These are phyloP conservation scores for Drosophila paranaensis DNA, from an alignment of 2,888 invertebrate genomes.

Conservation along the genomic window DNA sequence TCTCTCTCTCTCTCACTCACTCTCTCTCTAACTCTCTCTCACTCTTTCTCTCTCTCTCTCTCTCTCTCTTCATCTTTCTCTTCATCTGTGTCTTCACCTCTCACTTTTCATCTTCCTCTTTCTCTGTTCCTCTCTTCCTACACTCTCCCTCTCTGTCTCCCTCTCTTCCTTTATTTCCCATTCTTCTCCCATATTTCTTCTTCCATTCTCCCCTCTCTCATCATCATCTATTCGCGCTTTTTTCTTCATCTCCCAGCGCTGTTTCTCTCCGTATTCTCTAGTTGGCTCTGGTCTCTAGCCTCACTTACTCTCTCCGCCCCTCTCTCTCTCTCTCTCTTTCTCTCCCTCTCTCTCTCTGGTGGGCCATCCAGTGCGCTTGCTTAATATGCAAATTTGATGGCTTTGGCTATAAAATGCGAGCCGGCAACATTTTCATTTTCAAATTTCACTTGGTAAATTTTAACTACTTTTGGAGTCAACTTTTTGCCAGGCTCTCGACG, in stretches of 20 bases:
- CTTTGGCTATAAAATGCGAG: slow-evolving; percentile 61
- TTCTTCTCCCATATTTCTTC: too few species aligned
- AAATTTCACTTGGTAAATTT: slow-evolving; percentile 76
- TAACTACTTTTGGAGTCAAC: slow-evolving; percentile 70
- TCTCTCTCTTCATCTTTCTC: too few species aligned
- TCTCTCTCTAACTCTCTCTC: too few species aligned
- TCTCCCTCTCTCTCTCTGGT: slow-evolving; percentile 16
- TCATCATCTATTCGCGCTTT: neutral
- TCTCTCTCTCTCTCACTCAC: too few species aligned
- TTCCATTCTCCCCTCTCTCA: neutral
- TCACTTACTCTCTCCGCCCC: neutral
- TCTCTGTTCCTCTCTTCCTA: too few species aligned
- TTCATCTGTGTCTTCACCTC: too few species aligned
- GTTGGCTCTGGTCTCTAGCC: neutral
- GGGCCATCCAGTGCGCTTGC: slow-evolving; percentile 58
- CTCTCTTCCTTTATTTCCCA: too few species aligned
- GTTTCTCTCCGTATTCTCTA: neutral
- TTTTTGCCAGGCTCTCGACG: slow-evolving; percentile 41
- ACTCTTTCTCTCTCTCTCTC: too few species aligned
- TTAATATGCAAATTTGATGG: slow-evolving; percentile 76
- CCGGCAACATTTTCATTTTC: slow-evolving; percentile 66
- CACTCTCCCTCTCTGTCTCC: too few species aligned
- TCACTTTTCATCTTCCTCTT: too few species aligned
- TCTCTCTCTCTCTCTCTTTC: slow-evolving; percentile 1
- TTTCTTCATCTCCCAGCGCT: neutral